phyloP scores from a whole-genome alignment of 2,888 invertebrate species.

The Diaprepes abbreviatus region DNA sequence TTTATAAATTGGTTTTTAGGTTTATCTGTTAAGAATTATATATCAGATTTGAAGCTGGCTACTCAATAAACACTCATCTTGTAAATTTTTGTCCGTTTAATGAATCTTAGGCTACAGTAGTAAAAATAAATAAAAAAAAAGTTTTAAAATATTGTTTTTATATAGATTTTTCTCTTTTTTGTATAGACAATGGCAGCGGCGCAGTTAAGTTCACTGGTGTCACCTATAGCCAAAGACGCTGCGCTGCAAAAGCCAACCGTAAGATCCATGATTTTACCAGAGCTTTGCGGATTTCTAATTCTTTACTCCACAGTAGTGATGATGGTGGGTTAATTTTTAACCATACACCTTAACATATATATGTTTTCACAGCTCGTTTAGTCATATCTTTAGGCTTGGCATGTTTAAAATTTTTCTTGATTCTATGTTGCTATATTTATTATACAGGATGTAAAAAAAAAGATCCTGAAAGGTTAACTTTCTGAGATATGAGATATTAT shows the following conservation, averaged over 20 bases:
- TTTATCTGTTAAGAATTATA: too few relatives aligned
- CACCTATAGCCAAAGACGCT: slow-evolving; percentile 68
- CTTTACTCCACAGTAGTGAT: slow-evolving; percentile 10
- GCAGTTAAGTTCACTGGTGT: slow-evolving; percentile 70
- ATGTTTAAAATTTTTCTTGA: slow-evolving; percentile 4
- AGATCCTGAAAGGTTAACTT: too few relatives aligned
- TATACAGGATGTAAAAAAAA: too few relatives aligned
- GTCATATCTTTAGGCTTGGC: background rate
- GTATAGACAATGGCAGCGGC: slow-evolving; percentile 61
- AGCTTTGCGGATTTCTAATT: slow-evolving; percentile 66
- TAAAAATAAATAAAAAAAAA: too few relatives aligned
- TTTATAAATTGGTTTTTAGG: too few relatives aligned
- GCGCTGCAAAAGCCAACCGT: slow-evolving; percentile 75
- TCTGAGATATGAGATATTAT: too few relatives aligned
- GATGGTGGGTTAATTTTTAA: slow-evolving; percentile 36
- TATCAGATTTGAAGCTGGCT: too few relatives aligned
- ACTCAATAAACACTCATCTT: too few relatives aligned
- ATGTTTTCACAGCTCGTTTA: background rate
- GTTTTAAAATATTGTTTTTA: too few relatives aligned
- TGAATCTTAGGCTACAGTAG: too few relatives aligned
- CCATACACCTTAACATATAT: slow-evolving; percentile 11
- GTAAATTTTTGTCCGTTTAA: too few relatives aligned
- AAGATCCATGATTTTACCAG: slow-evolving; percentile 78
- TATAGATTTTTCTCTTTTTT: slow-evolving; percentile 43
- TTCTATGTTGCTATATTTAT: too few relatives aligned